These are phyloP conservation scores for Nomada flava DNA, from an alignment of 2,888 invertebrate genomes.

Conservation along the genomic window DNA sequence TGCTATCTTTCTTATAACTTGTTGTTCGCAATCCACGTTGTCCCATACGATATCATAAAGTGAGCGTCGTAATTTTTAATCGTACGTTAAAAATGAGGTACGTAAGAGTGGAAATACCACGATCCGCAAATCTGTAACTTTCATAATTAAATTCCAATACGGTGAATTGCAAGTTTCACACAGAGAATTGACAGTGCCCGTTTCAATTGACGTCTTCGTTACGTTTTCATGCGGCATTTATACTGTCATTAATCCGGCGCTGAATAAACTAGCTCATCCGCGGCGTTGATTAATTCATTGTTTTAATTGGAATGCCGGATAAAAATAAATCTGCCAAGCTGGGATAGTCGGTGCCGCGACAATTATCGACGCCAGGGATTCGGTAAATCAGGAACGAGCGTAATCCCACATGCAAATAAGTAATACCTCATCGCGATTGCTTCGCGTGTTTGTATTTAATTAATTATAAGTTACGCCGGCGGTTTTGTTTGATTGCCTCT, in stretches of 20 bases:
- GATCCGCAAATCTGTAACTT: no score
- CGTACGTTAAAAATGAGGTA: neutral
- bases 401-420: conserved; percentile 65
- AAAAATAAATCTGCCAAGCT: conserved; percentile 24
- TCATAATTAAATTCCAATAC: no score
- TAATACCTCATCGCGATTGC: conserved; percentile 64
- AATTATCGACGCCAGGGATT: conserved; percentile 56
- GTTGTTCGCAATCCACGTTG: neutral
- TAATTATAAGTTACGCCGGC: conserved; percentile 64
- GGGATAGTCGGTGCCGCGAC: conserved; percentile 24
- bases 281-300: conserved; percentile 36
- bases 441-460: conserved; percentile 67
- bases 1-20: conserved; percentile 17
- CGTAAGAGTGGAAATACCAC: no score
- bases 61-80: neutral
- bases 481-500: conserved; percentile 63
- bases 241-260: conserved; percentile 1
- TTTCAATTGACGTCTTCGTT: conserved; percentile 8
- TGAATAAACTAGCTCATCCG: neutral
- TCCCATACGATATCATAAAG: neutral
- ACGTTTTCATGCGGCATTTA: conserved; percentile 6
- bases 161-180: no score
- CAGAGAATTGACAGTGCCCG: neutral
- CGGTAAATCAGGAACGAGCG: conserved; percentile 50
- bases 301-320: conserved; percentile 31